These are phyloP conservation scores for Parazoanthus darwini DNA, from an alignment of 92 coral and sea anemone genomes.

Conservation along the genomic window DNA sequence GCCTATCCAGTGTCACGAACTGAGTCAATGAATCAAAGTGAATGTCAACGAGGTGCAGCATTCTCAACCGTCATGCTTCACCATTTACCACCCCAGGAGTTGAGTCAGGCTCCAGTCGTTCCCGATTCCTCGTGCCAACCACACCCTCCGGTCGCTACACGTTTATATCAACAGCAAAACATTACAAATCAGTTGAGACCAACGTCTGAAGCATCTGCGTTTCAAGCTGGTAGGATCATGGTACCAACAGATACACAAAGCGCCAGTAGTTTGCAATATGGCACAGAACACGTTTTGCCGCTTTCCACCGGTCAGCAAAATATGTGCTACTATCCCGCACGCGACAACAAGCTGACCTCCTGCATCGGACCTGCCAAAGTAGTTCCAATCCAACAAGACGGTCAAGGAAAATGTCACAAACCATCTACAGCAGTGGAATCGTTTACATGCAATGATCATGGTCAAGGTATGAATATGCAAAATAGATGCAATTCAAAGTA, in stretches of 20 bases:
- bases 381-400: slow-evolving; percentile 9
- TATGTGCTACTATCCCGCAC: background rate
- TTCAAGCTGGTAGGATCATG: background rate
- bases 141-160: slow-evolving; percentile 14
- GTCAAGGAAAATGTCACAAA: background rate
- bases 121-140: background rate
- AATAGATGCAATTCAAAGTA: background rate
- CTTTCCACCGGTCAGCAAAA: background rate
- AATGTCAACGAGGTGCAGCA: background rate
- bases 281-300: background rate
- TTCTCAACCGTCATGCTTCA: slow-evolving; percentile 14
- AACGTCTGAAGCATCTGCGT: background rate
- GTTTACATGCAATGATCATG: background rate
- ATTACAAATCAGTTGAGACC: background rate
- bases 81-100: slow-evolving; percentile 17
- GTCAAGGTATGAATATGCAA: background rate
- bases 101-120: background rate
- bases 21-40: background rate
- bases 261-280: background rate
- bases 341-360: background rate
- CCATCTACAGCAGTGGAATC: background rate
- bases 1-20: slow-evolving; percentile 5
- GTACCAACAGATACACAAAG: background rate
- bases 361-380: slow-evolving; percentile 6
- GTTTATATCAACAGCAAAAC: slow-evolving; percentile 1